Base-by-base conservation (phyloP, 2,888 invertebrate genomes). In the Falcaria lacertinaria region DNA sequence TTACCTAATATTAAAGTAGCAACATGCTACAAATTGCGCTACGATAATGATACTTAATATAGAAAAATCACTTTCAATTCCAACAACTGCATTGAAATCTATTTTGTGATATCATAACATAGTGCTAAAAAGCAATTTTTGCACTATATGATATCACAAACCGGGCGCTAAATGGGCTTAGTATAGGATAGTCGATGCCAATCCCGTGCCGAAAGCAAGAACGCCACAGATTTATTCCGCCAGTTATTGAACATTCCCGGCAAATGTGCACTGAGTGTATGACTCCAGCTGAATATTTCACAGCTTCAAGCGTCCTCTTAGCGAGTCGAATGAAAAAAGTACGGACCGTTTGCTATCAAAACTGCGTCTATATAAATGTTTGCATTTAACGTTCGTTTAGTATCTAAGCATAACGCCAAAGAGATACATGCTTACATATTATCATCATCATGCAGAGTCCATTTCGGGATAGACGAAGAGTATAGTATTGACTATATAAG, bases 191-290 rank as follows among this genome's bases (percentile, higher is more conserved):
- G 60, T 58, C 57, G 60, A 60, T 54, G 64, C 64, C 64, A 64
- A 68, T 65, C 62, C 50, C 52, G 53, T 58, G 64, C 63, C 64
- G 53, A 64, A 61, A 67, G 56, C 64, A 67, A 64, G 66, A 61
- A 52, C 60, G 45, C 52, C 33, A 53, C 52, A 72, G 75, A 77
- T 78, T 75, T 77, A 76, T 74, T 57, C 57, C 54, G 43, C 51
- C 60, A 57, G 74, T 72, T 75, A 78, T 76, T 76, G 74, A 76
- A 75, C 70, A 73, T 76, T 75, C 63, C 60, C 60, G 43, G 62
- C 69, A 74, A 76, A 70, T 71, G 70, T 74, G 73, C 67, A 60
- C 62, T 55, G 60, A 57, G 60, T 68, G 60, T 71, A 67, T 64
- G n/a, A 59, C 63, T 48, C 57, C 54, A 36, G 50, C 47, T 62